Conservation (phyloP, 2,797 vertebrate genomes). For the Octomys mimax region DNA sequence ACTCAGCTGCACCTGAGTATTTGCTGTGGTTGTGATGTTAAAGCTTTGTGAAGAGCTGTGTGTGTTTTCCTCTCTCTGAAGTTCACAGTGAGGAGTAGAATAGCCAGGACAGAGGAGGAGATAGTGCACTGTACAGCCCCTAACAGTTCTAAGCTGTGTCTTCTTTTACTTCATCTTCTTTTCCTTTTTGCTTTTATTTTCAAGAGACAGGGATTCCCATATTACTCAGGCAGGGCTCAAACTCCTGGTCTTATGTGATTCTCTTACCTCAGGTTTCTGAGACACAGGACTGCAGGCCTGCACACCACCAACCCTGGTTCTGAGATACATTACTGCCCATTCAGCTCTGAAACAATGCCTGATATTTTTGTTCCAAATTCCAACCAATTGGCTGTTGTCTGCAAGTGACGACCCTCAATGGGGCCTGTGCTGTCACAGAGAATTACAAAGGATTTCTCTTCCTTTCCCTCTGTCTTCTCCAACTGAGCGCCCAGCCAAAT, state of each 20-base stretch:
- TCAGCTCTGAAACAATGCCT: not conserved
- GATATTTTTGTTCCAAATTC: not conserved
- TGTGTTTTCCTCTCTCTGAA: not conserved
- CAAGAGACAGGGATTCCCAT: not conserved
- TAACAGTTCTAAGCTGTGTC: not conserved
- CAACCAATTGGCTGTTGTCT: not conserved
- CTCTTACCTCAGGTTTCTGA: not conserved
- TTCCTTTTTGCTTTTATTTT: not conserved
- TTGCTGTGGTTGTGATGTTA: not conserved
- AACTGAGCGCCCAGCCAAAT: not conserved
- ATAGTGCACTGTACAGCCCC: not conserved
- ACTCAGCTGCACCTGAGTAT: not conserved
- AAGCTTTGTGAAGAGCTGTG: not conserved
- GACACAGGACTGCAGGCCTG: too few species aligned
- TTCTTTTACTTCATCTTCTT: not conserved
- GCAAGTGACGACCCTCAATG: fast-evolving
- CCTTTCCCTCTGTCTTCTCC: not conserved
- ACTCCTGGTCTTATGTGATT: not conserved
- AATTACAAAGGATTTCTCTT: not conserved
- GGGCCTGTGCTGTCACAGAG: not conserved
- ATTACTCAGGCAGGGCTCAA: not conserved
- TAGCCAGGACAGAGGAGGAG: not conserved
- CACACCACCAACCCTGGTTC: not conserved
- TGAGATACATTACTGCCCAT: not conserved
- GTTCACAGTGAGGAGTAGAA: not conserved